These are phyloP conservation scores for Scaptomyza tumidula DNA, from an alignment of 2,888 invertebrate genomes.

Conservation along the genomic window DNA sequence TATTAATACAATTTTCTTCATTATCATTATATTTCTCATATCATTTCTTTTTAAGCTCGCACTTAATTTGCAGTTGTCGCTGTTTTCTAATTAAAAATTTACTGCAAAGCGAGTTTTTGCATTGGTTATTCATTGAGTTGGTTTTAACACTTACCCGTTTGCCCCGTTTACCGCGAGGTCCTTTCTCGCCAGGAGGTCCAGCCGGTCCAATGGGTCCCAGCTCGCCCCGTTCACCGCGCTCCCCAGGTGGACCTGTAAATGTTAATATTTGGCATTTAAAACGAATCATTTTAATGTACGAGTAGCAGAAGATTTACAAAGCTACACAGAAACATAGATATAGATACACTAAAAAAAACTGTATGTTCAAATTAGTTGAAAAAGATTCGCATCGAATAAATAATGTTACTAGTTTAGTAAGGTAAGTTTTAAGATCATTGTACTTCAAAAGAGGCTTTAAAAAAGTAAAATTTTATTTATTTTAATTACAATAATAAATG, in stretches of 20 bases:
- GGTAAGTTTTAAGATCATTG: too few relatives aligned
- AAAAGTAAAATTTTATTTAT: too few relatives aligned
- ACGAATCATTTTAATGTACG: conserved; percentile 57
- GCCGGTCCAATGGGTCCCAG: conserved; percentile 89
- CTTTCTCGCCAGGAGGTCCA: conserved; percentile 94
- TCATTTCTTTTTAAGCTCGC: conserved; percentile 2
- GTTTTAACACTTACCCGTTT: conserved; percentile 91
- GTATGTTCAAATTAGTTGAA: background rate
- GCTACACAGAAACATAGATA: background rate
- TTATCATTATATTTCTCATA: conserved; percentile 8
- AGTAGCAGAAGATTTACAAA: conserved; percentile 36
- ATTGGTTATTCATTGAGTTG: conserved; percentile 39
- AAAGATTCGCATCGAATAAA: too few relatives aligned
- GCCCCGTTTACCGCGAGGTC: conserved; percentile 95
- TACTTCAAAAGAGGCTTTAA: too few relatives aligned
- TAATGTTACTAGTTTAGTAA: too few relatives aligned
- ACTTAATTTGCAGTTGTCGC: conserved; percentile 34
- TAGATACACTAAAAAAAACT: background rate
- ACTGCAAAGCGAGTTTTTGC: conserved; percentile 50
- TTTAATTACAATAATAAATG: too few relatives aligned
- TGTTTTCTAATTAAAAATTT: conserved; percentile 64
- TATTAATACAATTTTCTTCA: conserved; percentile 62
- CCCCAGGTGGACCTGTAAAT: conserved; percentile 82
- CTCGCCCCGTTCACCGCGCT: conserved; percentile 82
- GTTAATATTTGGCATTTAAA: conserved; percentile 53